These are phyloP conservation scores for Spodoptera frugiperda DNA, from an alignment of 1,140 invertebrate genomes.

Conservation along the genomic window DNA sequence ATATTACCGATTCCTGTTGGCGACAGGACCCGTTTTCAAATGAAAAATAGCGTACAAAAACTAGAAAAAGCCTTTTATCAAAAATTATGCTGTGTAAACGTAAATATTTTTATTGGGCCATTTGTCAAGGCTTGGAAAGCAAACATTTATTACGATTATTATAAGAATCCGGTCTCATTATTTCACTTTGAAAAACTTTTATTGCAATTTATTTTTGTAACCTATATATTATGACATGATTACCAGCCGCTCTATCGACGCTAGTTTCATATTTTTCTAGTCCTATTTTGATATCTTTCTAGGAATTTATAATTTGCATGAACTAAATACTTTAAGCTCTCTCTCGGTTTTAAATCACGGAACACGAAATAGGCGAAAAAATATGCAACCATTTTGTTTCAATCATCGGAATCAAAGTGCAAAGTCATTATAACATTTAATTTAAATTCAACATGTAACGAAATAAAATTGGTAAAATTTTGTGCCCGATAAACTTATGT, in stretches of 20 bases:
- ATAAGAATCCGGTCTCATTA: constrained; percentile 14
- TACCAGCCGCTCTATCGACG: background rate
- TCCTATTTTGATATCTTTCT: too few relatives aligned
- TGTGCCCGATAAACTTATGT: too few relatives aligned
- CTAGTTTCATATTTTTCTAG: constrained; percentile 2
- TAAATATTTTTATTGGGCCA: constrained; percentile 30
- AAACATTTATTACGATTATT: background rate
- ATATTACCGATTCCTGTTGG: too few relatives aligned
- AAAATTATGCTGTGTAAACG: constrained; percentile 22
- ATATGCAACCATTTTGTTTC: too few relatives aligned
- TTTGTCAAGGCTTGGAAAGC: constrained; percentile 20
- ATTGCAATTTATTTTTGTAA: constrained; percentile 11
- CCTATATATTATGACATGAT: background rate
- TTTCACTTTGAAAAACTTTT: background rate
- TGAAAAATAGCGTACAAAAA: constrained; percentile 5
- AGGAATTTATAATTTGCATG: too few relatives aligned
- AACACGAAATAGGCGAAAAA: background rate
- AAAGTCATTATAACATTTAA: too few relatives aligned
- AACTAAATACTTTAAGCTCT: too few relatives aligned
- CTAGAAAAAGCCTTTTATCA: background rate
- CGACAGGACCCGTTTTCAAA: too few relatives aligned
- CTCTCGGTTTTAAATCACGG: too few relatives aligned
- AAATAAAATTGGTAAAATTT: too few relatives aligned
- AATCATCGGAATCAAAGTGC: too few relatives aligned
- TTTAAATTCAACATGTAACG: too few relatives aligned